These are phyloP conservation scores for Hylaeus anthracinus DNA, from an alignment of 1,140 invertebrate species.

Conservation along the genomic window DNA sequence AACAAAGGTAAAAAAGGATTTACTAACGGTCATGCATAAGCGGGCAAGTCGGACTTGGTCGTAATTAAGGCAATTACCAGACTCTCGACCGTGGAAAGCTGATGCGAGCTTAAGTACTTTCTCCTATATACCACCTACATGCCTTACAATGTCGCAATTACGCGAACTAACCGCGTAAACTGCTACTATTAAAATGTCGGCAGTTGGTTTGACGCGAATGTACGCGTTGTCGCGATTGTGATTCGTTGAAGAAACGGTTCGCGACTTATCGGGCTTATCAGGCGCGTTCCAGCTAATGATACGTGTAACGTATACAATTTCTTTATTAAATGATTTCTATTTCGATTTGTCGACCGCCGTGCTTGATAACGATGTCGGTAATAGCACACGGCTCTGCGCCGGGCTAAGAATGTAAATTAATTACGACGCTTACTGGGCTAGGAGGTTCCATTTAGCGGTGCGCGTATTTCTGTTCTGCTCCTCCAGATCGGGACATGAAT, in stretches of 20 bases:
- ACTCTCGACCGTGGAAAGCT: conserved; percentile 48
- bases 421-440: conserved; percentile 15
- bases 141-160: conserved; percentile 72
- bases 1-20: neutral
- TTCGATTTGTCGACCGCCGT: neutral
- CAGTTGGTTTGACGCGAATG: conserved; percentile 66
- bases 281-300: too few relatives aligned
- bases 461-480: neutral
- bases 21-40: conserved; percentile 49
- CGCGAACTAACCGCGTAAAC: conserved; percentile 67
- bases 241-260: conserved; percentile 19
- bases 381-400: conserved; percentile 26
- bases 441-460: neutral
- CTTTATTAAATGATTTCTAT: too few relatives aligned
- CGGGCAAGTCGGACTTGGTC: conserved; percentile 64
- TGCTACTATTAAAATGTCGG: conserved; percentile 70
- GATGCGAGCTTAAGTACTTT: conserved; percentile 53
- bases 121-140: conserved; percentile 56
- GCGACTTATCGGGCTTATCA: too few relatives aligned
- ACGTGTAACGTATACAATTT: too few relatives aligned
- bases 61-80: conserved; percentile 77
- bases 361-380: conserved; percentile 8
- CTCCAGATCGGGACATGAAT: conserved; percentile 17
- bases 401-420: conserved; percentile 45
- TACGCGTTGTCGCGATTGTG: conserved; percentile 10